Conservation (phyloP, 2,113 vertebrate genomes). For the Struthio camelus region DNA sequence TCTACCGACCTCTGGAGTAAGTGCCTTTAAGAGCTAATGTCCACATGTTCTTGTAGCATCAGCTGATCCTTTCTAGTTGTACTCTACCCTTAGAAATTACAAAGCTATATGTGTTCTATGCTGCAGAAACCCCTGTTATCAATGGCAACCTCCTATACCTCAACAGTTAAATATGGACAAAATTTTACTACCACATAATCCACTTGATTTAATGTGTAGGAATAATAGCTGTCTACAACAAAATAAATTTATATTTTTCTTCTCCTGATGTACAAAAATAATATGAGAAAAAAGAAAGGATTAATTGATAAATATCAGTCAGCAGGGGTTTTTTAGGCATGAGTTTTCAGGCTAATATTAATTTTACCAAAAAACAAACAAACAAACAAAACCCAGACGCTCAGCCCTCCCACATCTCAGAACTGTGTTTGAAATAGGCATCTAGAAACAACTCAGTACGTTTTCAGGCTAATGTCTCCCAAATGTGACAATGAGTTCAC, state of each 20-base stretch:
- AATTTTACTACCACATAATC: neutral
- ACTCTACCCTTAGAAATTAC: neutral
- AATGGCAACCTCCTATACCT: neutral
- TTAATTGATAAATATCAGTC: neutral
- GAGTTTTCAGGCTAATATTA: neutral
- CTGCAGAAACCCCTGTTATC: neutral
- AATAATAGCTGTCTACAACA: neutral
- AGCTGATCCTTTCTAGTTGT: neutral
- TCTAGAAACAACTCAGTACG: neutral
- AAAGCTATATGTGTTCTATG: neutral
- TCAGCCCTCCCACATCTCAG: neutral
- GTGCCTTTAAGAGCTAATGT: neutral
- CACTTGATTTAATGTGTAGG: neutral
- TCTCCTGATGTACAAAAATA: neutral
- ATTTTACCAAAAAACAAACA: neutral
- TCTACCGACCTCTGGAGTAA: neutral
- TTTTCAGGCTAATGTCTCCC: neutral
- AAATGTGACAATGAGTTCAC: neutral
- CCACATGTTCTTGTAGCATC: neutral
- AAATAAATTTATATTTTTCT: neutral
- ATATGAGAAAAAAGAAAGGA: neutral
- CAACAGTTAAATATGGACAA: neutral
- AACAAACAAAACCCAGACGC: neutral
- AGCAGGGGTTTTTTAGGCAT: neutral
- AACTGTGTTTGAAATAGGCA: neutral